These are phyloP conservation scores for Apotomis capreana DNA, from an alignment of 2,888 invertebrate genomes.

Conservation along the genomic window DNA sequence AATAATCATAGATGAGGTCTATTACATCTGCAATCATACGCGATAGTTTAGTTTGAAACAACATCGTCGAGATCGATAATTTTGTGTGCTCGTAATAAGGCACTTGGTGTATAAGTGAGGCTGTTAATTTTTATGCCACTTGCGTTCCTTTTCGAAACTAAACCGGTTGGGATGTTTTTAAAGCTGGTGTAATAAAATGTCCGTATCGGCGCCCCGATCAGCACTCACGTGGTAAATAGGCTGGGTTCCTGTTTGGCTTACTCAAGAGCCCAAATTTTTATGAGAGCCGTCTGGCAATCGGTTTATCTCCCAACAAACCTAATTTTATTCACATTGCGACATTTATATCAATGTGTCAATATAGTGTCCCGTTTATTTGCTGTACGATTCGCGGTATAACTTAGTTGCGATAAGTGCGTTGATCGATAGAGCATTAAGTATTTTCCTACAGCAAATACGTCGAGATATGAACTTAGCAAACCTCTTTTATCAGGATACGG, in stretches of 20 bases:
- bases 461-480: conserved; percentile 25
- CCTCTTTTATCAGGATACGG: conserved; percentile 26
- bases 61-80: conserved; percentile 43
- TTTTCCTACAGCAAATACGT: conserved; percentile 31
- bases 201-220: conserved; percentile 73
- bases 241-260: conserved; percentile 52
- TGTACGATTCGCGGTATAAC: conserved; percentile 27
- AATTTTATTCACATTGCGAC: conserved; percentile 34
- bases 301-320: conserved; percentile 35
- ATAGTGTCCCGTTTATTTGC: conserved; percentile 32
- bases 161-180: conserved; percentile 77
- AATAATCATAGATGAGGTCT: not conserved
- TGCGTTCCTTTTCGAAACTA: conserved; percentile 74
- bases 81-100: conserved; percentile 49
- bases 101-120: conserved; percentile 58
- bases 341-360: conserved; percentile 40
- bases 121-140: conserved; percentile 75
- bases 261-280: conserved; percentile 30
- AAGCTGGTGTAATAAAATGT: conserved; percentile 79
- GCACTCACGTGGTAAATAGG: conserved; percentile 56
- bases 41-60: conserved; percentile 55
- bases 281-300: conserved; percentile 31
- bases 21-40: conserved; percentile 37
- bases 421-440: conserved; percentile 27
- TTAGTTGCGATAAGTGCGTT: conserved; percentile 31